These are phyloP conservation scores for Sebastes kiyomatsui DNA, from an alignment of 2,797 vertebrate genomes.

Conservation along the genomic window DNA sequence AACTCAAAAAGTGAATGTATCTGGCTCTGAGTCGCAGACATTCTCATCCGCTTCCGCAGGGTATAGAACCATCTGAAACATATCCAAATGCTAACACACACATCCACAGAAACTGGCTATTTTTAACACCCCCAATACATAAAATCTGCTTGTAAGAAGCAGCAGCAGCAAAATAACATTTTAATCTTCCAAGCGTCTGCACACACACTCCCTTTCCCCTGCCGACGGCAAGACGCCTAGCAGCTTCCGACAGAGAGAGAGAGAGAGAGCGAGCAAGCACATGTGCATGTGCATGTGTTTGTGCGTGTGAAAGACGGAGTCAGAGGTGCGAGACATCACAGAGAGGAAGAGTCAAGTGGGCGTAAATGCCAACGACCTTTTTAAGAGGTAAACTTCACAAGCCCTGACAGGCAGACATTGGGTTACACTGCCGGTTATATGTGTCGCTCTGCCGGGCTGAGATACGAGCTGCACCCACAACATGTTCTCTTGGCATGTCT, in stretches of 20 bases:
- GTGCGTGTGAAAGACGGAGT: conserved; percentile 2
- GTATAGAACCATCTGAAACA: conserved; percentile 2
- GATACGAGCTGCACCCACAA: background rate
- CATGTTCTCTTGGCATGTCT: background rate
- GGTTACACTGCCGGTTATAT: conserved; percentile 20
- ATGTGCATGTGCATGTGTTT: background rate
- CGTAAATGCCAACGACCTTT: conserved; percentile 28
- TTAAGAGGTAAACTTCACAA: conserved; percentile 14
- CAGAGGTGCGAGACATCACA: conserved; percentile 32
- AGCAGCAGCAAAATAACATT: conserved; percentile 50
- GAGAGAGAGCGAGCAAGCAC: background rate
- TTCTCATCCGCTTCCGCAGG: background rate
- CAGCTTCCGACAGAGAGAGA: background rate
- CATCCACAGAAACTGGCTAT: conserved; percentile 25
- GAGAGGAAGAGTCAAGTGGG: conserved; percentile 22
- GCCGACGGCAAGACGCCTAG: background rate
- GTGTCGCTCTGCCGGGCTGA: conserved; percentile 20
- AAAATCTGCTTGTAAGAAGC: conserved; percentile 39
- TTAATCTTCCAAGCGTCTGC: conserved; percentile 48
- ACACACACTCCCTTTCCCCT: background rate
- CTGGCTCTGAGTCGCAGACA: conserved; percentile 1
- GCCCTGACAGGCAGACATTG: conserved; percentile 42
- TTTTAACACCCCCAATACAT: conserved; percentile 24
- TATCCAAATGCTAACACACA: conserved; percentile 13
- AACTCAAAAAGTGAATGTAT: background rate